Evolutionary conservation across 2,113 vertebrate species (phyloP), one percentile per base, ranked within the genome.

Genomic region (Lutjanus erythropterus): DNA sequence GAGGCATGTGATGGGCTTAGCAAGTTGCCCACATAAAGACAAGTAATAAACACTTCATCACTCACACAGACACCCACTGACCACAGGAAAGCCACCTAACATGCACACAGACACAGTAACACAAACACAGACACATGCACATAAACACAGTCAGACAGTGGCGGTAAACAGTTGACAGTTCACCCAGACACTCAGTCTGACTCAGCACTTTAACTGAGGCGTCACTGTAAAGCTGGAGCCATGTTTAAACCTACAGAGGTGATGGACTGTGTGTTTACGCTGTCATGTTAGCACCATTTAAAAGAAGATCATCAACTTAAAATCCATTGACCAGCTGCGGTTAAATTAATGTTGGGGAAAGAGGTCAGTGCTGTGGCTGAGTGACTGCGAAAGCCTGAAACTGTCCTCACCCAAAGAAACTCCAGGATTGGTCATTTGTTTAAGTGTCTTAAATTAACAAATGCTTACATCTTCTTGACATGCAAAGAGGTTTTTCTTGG

Each of bases 111-210:
- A 64, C 39, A 56, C 71, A 66, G 42, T 52, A 64, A 85, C 71
- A 85, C 78, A 88, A 85, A 84, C 82, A 80, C 71, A 89, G 81
- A 86, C 78, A 72, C 72, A 58, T 73, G 55, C 71, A 71, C 70
- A 81, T 83, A 87, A 86, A 89, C 80, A 79, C 49, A 74, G 86
- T 80, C 78, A 79, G 66, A 76, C 80, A 33, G 75, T 44, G 47
- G 76, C 81, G 70, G 80, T 81, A 81, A 84, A 84, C 89, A 91
- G 78, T 82, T 84, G 80, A 89, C 83, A 84, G 71, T 78, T 84
- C 64, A 68, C 7, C 29, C 70, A 84, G 82, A 87, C 79, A 21
- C 44, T 78, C n/a, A 21, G 81, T 71, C 72, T 85, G 76, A 85
- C 46, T 75, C 78, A 61, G 56, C 58, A 37, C 56, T 81, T 27